Conservation (phyloP, 2,888 invertebrate genomes). For the Thyatira batis region DNA sequence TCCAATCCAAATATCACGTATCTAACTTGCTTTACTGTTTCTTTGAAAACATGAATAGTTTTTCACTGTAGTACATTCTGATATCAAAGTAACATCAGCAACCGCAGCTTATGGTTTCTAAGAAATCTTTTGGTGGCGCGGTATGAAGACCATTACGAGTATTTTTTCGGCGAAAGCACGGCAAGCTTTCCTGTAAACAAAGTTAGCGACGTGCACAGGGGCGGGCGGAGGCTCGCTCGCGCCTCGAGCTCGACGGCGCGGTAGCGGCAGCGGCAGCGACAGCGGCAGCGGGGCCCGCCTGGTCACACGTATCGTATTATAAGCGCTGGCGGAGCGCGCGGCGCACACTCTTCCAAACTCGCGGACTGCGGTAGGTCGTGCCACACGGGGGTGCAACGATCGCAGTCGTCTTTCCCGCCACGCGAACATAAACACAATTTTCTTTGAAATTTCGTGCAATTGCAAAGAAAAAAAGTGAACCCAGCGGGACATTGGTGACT, state of each 20-base stretch:
- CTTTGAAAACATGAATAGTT: too few species aligned
- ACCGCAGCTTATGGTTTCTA: neutral
- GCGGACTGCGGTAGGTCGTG: slow-evolving; percentile 79
- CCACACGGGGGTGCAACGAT: slow-evolving; percentile 73
- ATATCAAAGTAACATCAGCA: neutral
- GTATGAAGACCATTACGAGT: neutral
- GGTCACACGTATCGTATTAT: slow-evolving; percentile 39
- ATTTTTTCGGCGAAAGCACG: slow-evolving; percentile 26
- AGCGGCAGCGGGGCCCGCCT: slow-evolving; percentile 26
- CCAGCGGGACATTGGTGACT: slow-evolving; percentile 67
- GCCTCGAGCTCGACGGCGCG: slow-evolving; percentile 35
- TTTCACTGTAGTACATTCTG: too few species aligned
- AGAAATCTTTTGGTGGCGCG: neutral
- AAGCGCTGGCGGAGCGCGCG: slow-evolving; percentile 57
- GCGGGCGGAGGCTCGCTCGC: slow-evolving; percentile 47
- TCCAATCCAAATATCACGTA: too few species aligned
- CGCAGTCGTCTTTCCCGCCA: slow-evolving; percentile 63
- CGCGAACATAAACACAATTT: slow-evolving; percentile 61
- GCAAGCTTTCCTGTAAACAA: slow-evolving; percentile 39
- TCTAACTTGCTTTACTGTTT: too few species aligned
- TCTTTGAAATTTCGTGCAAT: slow-evolving; percentile 80
- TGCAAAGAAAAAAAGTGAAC: slow-evolving; percentile 78
- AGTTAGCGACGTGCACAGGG: slow-evolving; percentile 25
- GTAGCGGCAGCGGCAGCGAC: slow-evolving; percentile 38
- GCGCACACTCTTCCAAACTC: slow-evolving; percentile 69